Evolutionary conservation across 2,888 invertebrate species (phyloP).

Genomic region (Poecilus cupreus): DNA sequence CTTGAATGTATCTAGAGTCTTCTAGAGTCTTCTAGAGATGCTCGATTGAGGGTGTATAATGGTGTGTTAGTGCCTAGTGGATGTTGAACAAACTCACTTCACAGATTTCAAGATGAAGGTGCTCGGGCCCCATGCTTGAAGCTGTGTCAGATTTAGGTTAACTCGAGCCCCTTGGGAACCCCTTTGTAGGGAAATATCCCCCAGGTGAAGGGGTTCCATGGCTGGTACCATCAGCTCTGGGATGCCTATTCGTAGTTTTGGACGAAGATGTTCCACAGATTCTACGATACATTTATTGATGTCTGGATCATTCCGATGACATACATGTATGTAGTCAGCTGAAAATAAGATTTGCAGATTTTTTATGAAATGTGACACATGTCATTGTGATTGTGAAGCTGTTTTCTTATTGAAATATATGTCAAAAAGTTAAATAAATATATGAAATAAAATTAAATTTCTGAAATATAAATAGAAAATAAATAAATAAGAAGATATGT

Average conservation of each 20-base stretch:
- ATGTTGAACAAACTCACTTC: conserved; percentile 72
- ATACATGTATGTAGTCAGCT: conserved; percentile 70
- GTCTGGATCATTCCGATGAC: conserved; percentile 68
- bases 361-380: neutral
- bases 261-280: conserved; percentile 68
- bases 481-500: too few relatives aligned
- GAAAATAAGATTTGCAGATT: conserved; percentile 60
- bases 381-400: too few relatives aligned
- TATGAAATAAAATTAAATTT: too few relatives aligned
- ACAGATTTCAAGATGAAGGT: conserved; percentile 77
- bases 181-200: conserved; percentile 66
- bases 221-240: conserved; percentile 76
- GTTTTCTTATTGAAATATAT: too few relatives aligned
- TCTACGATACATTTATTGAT: conserved; percentile 69
- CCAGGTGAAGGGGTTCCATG: conserved; percentile 73
- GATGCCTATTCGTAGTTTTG: conserved; percentile 70
- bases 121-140: conserved; percentile 78
- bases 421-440: too few relatives aligned
- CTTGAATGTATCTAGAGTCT: too few relatives aligned
- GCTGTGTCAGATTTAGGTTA: conserved; percentile 77
- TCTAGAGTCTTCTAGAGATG: too few relatives aligned
- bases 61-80: neutral
- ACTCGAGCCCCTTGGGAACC: conserved; percentile 71
- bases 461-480: too few relatives aligned
- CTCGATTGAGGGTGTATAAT: too few relatives aligned